Conservation (phyloP, 2,113 vertebrate genomes). For the Axis porcinus region DNA sequence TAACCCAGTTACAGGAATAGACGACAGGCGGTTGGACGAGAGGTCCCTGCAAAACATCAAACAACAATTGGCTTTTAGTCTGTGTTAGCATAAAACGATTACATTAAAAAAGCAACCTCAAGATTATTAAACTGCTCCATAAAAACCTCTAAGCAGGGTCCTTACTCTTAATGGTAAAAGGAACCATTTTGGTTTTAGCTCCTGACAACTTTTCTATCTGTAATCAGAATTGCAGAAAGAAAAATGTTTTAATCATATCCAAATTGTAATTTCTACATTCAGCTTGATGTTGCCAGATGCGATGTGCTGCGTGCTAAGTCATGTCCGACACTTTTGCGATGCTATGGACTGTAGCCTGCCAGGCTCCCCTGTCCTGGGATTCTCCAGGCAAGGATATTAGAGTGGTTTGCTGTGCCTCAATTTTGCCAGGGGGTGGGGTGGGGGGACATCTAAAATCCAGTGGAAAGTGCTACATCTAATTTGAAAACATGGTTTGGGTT, state of each 20-base stretch:
- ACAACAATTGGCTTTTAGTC: constrained; percentile 76
- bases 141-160: constrained; percentile 47
- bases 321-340: background rate
- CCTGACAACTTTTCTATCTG: constrained; percentile 26
- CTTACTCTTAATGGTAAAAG: constrained; percentile 16
- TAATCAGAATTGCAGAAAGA: background rate
- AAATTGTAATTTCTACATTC: background rate
- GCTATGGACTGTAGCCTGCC: background rate
- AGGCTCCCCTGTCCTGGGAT: background rate
- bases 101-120: constrained; percentile 55
- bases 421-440: background rate
- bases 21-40: constrained; percentile 92
- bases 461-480: background rate
- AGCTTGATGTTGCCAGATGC: background rate
- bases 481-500: background rate
- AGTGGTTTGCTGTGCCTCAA: background rate
- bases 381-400: background rate
- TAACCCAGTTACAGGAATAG: constrained; percentile 91
- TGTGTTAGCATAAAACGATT: constrained; percentile 55
- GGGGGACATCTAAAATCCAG: background rate
- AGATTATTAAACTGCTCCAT: constrained; percentile 49
- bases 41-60: constrained; percentile 89
- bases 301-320: background rate
- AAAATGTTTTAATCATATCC: background rate
- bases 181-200: constrained; percentile 31